Evolutionary conservation across 2,113 vertebrate genomes (phyloP).

Genomic region (Entosphenus tridentatus): DNA sequence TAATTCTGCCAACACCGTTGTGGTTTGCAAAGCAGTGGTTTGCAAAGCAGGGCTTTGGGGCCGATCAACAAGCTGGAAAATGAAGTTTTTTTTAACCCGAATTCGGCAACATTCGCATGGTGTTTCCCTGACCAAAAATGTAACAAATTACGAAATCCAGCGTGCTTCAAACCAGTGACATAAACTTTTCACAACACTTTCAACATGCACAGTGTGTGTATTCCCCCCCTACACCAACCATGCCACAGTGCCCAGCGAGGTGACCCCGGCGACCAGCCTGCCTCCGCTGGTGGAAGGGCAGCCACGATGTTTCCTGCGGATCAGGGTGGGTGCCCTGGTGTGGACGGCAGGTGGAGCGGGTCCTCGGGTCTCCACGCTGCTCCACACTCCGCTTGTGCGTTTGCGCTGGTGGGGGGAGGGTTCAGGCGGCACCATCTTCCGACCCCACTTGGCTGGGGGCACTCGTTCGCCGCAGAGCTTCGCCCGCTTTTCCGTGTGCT

Average conservation of each 20-base stretch:
- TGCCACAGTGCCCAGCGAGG: conserved; percentile 31
- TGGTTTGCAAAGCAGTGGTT: too few relatives aligned
- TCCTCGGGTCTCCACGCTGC: conserved; percentile 20
- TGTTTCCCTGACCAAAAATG: not conserved
- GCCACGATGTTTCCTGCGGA: conserved; percentile 47
- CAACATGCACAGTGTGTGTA: too few relatives aligned
- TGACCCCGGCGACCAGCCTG: conserved; percentile 39
- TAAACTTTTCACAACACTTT: too few relatives aligned
- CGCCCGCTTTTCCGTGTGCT: conserved; percentile 46
- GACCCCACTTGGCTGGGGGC: conserved; percentile 22
- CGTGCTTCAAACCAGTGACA: conserved; percentile 11
- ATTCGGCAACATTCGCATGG: not conserved
- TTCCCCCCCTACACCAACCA: conserved; percentile 1
- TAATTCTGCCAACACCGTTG: too few relatives aligned
- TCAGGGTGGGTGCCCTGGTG: conserved; percentile 33
- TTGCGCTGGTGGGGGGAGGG: conserved; percentile 86
- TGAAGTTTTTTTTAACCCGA: too few relatives aligned
- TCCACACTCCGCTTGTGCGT: conserved; percentile 24
- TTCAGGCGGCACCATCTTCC: conserved; percentile 41
- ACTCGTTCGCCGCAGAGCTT: conserved; percentile 24
- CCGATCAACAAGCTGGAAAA: too few relatives aligned
- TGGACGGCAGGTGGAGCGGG: conserved; percentile 24
- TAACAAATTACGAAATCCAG: not conserved
- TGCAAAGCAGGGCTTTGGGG: too few relatives aligned
- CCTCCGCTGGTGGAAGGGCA: conserved; percentile 71